Percentiles rank a stretch among this genome's conserved stretches.
Conservation (phyloP, 2,888 invertebrate genomes). For the Rotaria socialis region DNA sequence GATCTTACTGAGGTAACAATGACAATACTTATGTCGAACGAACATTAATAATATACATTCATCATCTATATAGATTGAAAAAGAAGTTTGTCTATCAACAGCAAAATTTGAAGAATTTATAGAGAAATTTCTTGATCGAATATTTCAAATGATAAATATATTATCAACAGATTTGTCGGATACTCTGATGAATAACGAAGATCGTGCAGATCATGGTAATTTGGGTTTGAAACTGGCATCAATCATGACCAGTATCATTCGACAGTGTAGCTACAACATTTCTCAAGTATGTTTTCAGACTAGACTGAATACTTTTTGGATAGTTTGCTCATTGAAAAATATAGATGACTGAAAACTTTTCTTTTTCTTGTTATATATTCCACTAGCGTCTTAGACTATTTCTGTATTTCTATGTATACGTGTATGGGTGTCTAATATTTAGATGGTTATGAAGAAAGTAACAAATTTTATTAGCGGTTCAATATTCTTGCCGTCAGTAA, state of each 20-base stretch:
- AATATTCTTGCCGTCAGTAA: not conserved
- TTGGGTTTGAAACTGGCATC: not conserved
- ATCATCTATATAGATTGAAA: conserved; percentile 60
- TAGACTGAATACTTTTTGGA: no score
- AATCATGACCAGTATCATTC: not conserved
- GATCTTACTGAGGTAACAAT: not conserved
- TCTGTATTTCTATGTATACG: no score
- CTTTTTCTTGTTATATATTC: no score
- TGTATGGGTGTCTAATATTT: not conserved
- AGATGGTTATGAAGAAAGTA: not conserved
- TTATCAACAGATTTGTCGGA: conserved; percentile 39
- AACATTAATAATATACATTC: no score
- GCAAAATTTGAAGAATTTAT: conserved; percentile 84
- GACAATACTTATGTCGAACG: not conserved
- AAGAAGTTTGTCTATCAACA: conserved; percentile 71
- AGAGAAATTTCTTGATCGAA: conserved; percentile 66
- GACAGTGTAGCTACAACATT: not conserved
- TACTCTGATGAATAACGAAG: not conserved
- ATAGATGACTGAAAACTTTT: no score
- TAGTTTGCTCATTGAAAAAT: no score
- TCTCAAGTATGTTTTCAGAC: not conserved
- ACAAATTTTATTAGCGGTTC: not conserved
- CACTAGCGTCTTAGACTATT: no score
- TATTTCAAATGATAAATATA: conserved; percentile 38
- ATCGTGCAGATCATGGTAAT: not conserved